Evolutionary conservation across 2,797 vertebrate species (phyloP).

Genomic region (Ctenopoma multispine): DNA sequence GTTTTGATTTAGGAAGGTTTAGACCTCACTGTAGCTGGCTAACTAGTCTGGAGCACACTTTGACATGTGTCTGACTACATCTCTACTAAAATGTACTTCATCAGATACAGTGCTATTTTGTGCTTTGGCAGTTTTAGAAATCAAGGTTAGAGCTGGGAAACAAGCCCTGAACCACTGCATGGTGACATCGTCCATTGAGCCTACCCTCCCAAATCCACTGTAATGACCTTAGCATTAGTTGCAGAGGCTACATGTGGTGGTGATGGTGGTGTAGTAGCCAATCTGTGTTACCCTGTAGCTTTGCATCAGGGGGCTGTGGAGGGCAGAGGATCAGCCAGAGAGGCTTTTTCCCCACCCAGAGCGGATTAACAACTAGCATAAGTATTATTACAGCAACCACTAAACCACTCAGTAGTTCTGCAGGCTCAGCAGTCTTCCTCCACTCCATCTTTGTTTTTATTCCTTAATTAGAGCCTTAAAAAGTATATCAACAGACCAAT

Average conservation of each 20-base stretch:
- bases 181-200: slow-evolving; percentile 15
- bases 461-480: slow-evolving; percentile 56
- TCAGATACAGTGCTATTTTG: slow-evolving; percentile 1
- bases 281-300: slow-evolving; percentile 45
- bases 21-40: slow-evolving; percentile 23
- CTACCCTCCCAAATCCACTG: slow-evolving; percentile 30
- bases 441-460: slow-evolving; percentile 43
- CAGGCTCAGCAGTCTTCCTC: slow-evolving; percentile 65
- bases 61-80: neutral
- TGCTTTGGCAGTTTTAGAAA: slow-evolving; percentile 41
- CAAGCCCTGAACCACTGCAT: slow-evolving; percentile 1
- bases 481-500: slow-evolving; percentile 38
- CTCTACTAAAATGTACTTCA: neutral
- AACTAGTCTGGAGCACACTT: slow-evolving; percentile 38
- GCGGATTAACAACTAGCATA: slow-evolving; percentile 78
- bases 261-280: slow-evolving; percentile 42
- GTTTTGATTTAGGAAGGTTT: slow-evolving; percentile 60
- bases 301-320: slow-evolving; percentile 55
- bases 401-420: slow-evolving; percentile 78
- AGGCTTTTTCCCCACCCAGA: slow-evolving; percentile 63
- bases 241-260: slow-evolving; percentile 40
- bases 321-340: slow-evolving; percentile 75
- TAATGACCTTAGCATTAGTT: slow-evolving; percentile 54
- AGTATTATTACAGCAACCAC: slow-evolving; percentile 78
- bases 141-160: slow-evolving; percentile 22